Base-by-base conservation (phyloP, 2,888 invertebrate genomes). In the Rhaphigaster nebulosa region DNA sequence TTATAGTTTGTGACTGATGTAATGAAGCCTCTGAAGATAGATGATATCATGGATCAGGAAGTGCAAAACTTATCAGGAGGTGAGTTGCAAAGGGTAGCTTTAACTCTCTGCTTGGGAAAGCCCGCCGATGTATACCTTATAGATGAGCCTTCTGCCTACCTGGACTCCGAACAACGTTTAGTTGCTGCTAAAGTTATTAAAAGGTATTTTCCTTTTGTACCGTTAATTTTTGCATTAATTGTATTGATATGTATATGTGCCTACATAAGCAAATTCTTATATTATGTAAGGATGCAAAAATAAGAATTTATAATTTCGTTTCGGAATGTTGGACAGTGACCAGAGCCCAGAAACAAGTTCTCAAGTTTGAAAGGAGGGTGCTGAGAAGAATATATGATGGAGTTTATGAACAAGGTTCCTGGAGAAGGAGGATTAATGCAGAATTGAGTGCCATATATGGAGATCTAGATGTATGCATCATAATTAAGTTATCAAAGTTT, bases 181-280 rank as follows among this genome's bases (percentile, higher is more conserved):
- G 98, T 99, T 91, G 99, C 99, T 92, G 99, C 99, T 93, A 99
- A 99, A 95, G 99, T 99, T 93, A 99, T 99, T 92, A 99, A 99
- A 94, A 95, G 99, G 98, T 98, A 93, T 92, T 4, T 34, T 54
- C 38, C 20, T 26, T 29, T 12, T 38, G 23, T 88, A 38, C 13
- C 1, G n/a, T n/a, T 60, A 60, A 60, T n/a, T 60, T 15, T 65
- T 29, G 29, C 18, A 65, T 29, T 29, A 65, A 65, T 65, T 65
- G 15, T 18, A 29, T 65, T 65, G 12, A 29, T 29, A 18, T n/a
- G 29, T 65, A 29, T 65, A 1, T 65, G 65, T 18, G 4, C n/a
- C 18, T 65, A 4, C 29, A 52, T 52, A 15, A 52, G 15, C 52
- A 45, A 45, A 45, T 45, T 45, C 45, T n/a, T n/a, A n/a, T n/a